Base-by-base conservation (phyloP, 2,888 invertebrate species). In the Erynnis tages region DNA sequence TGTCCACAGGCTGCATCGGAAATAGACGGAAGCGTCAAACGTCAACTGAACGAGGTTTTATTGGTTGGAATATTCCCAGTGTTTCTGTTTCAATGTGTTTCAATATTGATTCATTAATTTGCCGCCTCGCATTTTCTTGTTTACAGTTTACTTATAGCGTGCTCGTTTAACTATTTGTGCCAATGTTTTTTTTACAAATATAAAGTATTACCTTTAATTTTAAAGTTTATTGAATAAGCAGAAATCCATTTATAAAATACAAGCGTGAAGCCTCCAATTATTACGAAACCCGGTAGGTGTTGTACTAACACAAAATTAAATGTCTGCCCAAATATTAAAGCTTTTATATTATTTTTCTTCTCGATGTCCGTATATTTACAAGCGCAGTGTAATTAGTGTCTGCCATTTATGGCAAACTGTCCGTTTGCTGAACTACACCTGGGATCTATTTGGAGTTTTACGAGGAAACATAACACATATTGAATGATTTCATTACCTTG, bases 1-100 rank as follows among this genome's bases (percentile, higher is more conserved):
- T 49, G 40, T 21, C 34, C 16, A 23, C 16, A 8, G 29, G 17
- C 40, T 49, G 34, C 13, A 19, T 49, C 25, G 21, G 49, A 27
- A 49, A 49, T 34, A 23, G 34, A 21, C 32, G 44, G 34, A 48
- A 30, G 38, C 38, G 14, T 13, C 38, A 40, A 40, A 48, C 48
- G 38, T 47, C 14, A 30, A 19, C 35, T 19, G 14, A 38, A 47
- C 29, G 30, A 38, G 47, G 13, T 21, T 38, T 47, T 47, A 47
- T 38, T 47, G 29, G 21, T n/a, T 2, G 30, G 16, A 29, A 47
- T 44, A 17, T 21, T 30, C 19, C 23, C 32, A 4, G 27, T 25
- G 37, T 37, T 43, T 30, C 35, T 19, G 27, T 37, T 37, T 46
- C 19, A 37, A 1, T 32, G 7, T 32, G 14, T 32, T 17, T 35